phyloP scores from a whole-genome alignment of 2,113 vertebrate genomes.

The Hemibagrus wyckioides region DNA sequence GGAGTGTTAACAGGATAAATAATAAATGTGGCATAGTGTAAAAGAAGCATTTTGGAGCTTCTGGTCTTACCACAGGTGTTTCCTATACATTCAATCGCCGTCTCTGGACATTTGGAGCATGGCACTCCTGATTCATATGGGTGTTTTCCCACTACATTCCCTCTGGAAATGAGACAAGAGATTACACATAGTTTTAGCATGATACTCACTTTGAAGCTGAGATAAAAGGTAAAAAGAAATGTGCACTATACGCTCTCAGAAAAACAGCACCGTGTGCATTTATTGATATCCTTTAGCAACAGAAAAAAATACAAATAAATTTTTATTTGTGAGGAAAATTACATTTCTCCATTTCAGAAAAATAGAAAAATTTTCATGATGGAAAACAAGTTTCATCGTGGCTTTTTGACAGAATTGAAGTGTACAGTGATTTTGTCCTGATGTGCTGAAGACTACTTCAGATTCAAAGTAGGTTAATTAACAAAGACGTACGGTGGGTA shows the following conservation, averaged over 20 bases:
- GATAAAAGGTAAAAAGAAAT: background rate
- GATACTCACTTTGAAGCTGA: background rate
- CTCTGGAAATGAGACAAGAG: conserved; percentile 40
- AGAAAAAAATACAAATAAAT: background rate
- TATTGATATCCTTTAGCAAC: background rate
- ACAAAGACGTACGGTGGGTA: conserved; percentile 41
- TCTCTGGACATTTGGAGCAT: conserved; percentile 54
- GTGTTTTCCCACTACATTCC: conserved; percentile 10
- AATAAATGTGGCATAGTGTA: background rate
- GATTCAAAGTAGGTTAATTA: background rate
- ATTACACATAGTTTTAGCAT: background rate
- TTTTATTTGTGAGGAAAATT: background rate
- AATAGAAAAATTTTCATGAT: background rate
- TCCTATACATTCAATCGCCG: background rate
- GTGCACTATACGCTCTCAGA: background rate
- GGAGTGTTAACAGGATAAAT: background rate
- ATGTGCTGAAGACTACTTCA: background rate
- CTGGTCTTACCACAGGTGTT: conserved; percentile 45
- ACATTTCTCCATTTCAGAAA: background rate
- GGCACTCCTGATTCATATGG: conserved; percentile 51
- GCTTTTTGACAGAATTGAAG: background rate
- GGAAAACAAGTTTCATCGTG: background rate
- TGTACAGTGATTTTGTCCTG: background rate
- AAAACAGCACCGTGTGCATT: background rate
- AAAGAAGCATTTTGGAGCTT: background rate